Percentiles rank a stretch among this genome's conserved stretches.
Conservation (phyloP, 2,113 vertebrate genomes). For the Nettapus auritus region DNA sequence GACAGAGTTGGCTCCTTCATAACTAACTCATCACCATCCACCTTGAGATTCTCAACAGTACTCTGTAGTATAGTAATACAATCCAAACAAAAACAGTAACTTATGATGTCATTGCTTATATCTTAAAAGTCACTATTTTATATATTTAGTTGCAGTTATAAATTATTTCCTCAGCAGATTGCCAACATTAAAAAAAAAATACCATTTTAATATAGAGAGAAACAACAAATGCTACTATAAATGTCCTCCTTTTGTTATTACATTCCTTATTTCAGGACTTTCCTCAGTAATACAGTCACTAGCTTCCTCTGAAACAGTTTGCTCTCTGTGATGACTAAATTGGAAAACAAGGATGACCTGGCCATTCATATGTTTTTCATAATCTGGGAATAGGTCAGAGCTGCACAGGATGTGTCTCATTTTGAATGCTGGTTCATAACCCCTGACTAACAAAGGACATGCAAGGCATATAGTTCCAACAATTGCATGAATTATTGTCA, state of each 20-base stretch:
- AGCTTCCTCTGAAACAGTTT: not conserved
- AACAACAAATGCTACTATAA: not conserved
- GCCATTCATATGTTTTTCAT: slow-evolving; percentile 39
- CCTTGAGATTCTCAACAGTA: not conserved
- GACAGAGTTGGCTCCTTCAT: not conserved
- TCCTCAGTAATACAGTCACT: not conserved
- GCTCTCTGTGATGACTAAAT: not conserved
- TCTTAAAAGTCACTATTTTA: not conserved
- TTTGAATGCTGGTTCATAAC: slow-evolving; percentile 33
- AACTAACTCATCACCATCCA: not conserved
- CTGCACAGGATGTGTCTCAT: slow-evolving; percentile 61
- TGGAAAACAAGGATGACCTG: not conserved
- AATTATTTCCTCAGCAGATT: not conserved
- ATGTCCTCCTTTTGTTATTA: not conserved
- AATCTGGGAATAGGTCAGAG: slow-evolving; percentile 24
- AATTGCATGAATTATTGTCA: slow-evolving; percentile 40
- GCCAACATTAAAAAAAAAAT: not conserved
- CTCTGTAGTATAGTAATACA: not conserved
- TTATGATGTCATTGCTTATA: not conserved
- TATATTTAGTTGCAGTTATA: not conserved
- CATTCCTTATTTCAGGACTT: not conserved
- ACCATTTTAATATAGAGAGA: not conserved
- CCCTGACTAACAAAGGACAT: slow-evolving; percentile 32
- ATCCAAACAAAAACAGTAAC: not conserved
- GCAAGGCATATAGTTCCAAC: not conserved